A percentile compares a stretch with the other conserved stretches of the same genome.
Evolutionary conservation across 1,140 invertebrate species (phyloP).

Genomic region (Formica selysi): DNA sequence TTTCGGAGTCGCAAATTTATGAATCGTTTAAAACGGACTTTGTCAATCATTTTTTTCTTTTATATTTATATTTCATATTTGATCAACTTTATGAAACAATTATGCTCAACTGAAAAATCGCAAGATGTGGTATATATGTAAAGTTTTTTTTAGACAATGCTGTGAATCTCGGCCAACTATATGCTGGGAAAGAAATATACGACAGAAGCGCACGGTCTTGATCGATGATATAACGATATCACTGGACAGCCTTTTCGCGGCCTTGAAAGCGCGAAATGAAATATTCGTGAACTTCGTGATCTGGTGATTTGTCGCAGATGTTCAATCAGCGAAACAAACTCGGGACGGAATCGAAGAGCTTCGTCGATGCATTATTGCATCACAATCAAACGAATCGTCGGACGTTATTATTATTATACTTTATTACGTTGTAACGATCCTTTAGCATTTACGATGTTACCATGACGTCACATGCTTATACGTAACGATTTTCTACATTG

Average conservation of each 20-base stretch:
- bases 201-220: background rate
- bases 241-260: constrained; percentile 43
- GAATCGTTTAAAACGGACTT: too few species aligned
- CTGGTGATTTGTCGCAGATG: constrained; percentile 64
- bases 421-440: constrained; percentile 24
- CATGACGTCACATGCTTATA: background rate
- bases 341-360: background rate
- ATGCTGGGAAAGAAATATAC: background rate
- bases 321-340: constrained; percentile 39
- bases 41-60: too few species aligned
- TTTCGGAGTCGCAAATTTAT: too few species aligned
- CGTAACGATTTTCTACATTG: constrained; percentile 37
- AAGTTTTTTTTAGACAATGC: background rate
- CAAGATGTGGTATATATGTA: background rate
- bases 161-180: background rate
- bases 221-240: constrained; percentile 64
- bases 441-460: constrained; percentile 2
- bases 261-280: constrained; percentile 70
- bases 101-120: background rate
- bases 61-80: too few species aligned
- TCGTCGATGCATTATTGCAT: background rate
- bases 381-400: constrained; percentile 1
- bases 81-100: background rate
- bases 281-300: constrained; percentile 65
- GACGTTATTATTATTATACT: background rate